Percentiles rank a stretch among this genome's conserved stretches.
Evolutionary conservation across 2,888 invertebrate genomes (phyloP).

Genomic region (Carterocephalus palaemon): DNA sequence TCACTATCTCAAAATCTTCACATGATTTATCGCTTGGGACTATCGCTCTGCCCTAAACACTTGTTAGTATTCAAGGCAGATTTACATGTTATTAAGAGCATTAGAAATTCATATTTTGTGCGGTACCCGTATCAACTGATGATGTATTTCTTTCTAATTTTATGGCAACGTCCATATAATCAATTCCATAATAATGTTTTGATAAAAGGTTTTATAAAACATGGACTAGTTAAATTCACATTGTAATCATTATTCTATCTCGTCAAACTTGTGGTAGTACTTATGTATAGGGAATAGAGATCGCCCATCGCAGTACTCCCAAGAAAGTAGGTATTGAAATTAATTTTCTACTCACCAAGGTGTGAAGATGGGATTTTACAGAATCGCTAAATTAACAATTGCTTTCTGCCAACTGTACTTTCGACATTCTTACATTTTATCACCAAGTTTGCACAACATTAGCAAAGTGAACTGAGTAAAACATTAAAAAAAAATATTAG

Average conservation of each 20-base stretch:
- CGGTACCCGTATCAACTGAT: conserved; percentile 50
- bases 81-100: conserved; percentile 68
- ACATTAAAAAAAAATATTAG: too few species aligned
- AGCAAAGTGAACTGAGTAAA: too few species aligned
- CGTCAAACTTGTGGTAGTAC: neutral
- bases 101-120: conserved; percentile 52
- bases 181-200: neutral
- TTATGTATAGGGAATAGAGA: neutral
- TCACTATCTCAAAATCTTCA: conserved; percentile 60
- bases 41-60: conserved; percentile 50
- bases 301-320: too few species aligned
- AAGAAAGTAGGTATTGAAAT: conserved; percentile 9
- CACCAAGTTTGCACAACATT: too few species aligned
- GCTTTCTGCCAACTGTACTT: conserved; percentile 19
- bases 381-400: conserved; percentile 25
- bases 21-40: conserved; percentile 62
- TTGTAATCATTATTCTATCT: too few species aligned
- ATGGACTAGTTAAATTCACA: too few species aligned
- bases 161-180: conserved; percentile 3
- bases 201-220: too few species aligned
- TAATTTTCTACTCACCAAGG: conserved; percentile 6
- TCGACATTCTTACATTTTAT: neutral
- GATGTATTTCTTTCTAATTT: conserved; percentile 14
- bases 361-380: conserved; percentile 6
- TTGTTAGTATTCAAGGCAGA: conserved; percentile 68